Base-by-base conservation (phyloP, 92 coral and sea anemone genomes). In the Isaurus tuberculatus region DNA sequence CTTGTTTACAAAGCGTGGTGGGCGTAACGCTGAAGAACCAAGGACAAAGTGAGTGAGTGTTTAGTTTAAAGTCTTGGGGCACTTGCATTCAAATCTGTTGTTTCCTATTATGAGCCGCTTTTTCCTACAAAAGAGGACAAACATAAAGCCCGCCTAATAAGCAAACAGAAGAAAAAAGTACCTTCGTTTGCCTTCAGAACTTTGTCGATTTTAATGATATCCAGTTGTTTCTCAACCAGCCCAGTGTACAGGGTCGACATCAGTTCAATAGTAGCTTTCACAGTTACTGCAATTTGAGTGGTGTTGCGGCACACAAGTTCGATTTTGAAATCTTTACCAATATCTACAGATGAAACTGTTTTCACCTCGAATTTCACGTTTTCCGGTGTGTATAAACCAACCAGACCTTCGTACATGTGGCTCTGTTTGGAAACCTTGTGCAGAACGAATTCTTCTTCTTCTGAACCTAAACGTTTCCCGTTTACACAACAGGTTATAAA, bases 221-320 rank as follows among this genome's bases (percentile, higher is more conserved):
- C 22, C 73, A 68, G 33, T 10, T 17, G 48, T 17, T 40, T 30
- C 23, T 68, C 73, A 22, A 68, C 73, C 48, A 4, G 17, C 19
- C 97, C 97, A 5, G 94, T 93, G 72, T 93, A 93, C 37, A 86
- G 86, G 20, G 94, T 87, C 53, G 87, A 42, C 70, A 67, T 78
- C 26, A 90, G 31, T 10, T 60, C 79, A 13, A 93, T 80, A 46
- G 64, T 32, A 19, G 89, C 89, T 17, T 51, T 67, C 6, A 88
- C 91, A 4, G 88, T 88, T 23, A 90, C 34, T 75, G 57, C 25
- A 14, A 4, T 26, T 42, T 84, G 26, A 15, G 94, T 84, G 7
- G 10, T 88, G 86, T 93, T 93, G 8, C 26, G 67, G 20, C 72
- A 66, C 10, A 43, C 65, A 77, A 93, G 70, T 46, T 80, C 40